phyloP scores from a whole-genome alignment of 2,888 invertebrate species.

The Scaptomyza parva region DNA sequence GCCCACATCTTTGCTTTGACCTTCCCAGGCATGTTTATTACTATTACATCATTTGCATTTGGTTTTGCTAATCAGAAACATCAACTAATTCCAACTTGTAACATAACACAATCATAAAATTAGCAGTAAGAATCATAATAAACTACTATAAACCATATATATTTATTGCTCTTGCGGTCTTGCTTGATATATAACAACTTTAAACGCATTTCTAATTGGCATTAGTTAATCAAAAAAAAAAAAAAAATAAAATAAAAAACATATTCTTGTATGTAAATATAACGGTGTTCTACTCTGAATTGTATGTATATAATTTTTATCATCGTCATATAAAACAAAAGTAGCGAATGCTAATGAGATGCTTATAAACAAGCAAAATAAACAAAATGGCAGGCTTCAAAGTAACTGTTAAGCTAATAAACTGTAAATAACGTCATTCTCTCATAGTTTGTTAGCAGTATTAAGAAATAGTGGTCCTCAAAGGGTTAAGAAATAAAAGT shows the following conservation, averaged over 20 bases:
- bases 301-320: conserved; percentile 46
- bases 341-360: conserved; percentile 78
- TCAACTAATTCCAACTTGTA: conserved; percentile 30
- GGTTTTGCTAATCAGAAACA: conserved; percentile 17
- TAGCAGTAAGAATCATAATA: conserved; percentile 12
- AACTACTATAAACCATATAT: conserved; percentile 8
- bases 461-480: no score
- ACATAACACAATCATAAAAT: conserved; percentile 29
- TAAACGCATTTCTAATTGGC: conserved; percentile 37
- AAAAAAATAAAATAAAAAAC: conserved; percentile 25
- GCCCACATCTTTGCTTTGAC: conserved; percentile 28
- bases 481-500: background rate
- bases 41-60: conserved; percentile 44
- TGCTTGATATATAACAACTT: conserved; percentile 36
- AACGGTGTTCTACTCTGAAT: conserved; percentile 33
- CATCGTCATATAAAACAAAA: conserved; percentile 37
- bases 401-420: conserved; percentile 33
- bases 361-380: conserved; percentile 36
- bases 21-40: conserved; percentile 43
- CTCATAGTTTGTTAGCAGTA: conserved; percentile 26
- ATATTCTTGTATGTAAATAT: no score
- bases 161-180: conserved; percentile 4
- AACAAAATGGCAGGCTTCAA: conserved; percentile 29
- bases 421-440: conserved; percentile 48
- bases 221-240: conserved; percentile 2